Conservation (phyloP, 2,113 vertebrate genomes). For the Clarias magur region DNA sequence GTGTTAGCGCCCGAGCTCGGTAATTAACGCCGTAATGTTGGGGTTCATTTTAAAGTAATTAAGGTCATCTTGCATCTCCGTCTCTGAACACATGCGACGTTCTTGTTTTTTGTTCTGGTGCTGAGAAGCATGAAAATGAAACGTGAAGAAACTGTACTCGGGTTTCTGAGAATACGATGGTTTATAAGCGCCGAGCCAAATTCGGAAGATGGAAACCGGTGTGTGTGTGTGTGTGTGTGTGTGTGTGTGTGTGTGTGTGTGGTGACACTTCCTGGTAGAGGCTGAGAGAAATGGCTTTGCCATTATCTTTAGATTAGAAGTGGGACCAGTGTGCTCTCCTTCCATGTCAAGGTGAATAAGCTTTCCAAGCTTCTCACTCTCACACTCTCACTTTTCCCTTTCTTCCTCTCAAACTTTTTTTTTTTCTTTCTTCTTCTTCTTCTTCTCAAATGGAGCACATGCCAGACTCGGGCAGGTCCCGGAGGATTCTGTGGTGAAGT, state of each 20-base stretch:
- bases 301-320: constrained; percentile 45
- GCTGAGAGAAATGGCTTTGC: constrained; percentile 16
- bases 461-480: constrained; percentile 17
- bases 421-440: too few relatives aligned
- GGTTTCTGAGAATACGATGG: neutral
- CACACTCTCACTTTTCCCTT: neutral
- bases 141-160: neutral
- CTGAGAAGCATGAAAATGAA: neutral
- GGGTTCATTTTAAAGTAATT: neutral
- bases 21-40: neutral
- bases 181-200: neutral
- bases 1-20: constrained; percentile 1
- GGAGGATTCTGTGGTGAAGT: neutral
- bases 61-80: neutral
- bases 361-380: neutral
- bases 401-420: neutral
- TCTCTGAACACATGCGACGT: too few relatives aligned
- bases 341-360: constrained; percentile 39
- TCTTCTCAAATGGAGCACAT: constrained; percentile 4
- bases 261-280: neutral
- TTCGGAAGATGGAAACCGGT: neutral
- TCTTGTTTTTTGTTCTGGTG: neutral
- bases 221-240: neutral
- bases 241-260: neutral
- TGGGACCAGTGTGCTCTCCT: constrained; percentile 18